These are phyloP conservation scores for Drosophila anceps DNA, from an alignment of 2,888 invertebrate species.

Conservation along the genomic window DNA sequence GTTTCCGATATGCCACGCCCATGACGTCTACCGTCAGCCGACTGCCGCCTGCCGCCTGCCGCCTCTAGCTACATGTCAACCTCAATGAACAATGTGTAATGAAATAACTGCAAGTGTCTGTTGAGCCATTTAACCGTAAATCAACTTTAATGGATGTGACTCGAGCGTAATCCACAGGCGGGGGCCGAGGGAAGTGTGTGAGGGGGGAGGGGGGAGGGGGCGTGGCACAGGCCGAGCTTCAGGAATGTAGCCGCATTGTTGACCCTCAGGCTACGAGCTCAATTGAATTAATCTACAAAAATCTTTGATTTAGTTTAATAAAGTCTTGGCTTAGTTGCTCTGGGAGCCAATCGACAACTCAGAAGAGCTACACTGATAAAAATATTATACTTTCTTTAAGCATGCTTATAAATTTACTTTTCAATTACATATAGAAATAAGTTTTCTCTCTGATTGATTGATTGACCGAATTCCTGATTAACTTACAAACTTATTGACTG, in stretches of 20 bases:
- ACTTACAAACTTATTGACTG: no score
- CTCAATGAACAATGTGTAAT: conserved; percentile 17
- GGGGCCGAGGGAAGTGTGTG: background rate
- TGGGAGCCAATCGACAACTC: background rate
- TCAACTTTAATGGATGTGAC: conserved; percentile 53
- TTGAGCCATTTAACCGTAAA: conserved; percentile 42
- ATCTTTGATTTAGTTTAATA: conserved; percentile 27
- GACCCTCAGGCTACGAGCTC: conserved; percentile 19
- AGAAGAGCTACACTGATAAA: background rate
- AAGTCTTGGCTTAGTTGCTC: background rate
- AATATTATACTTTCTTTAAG: no score
- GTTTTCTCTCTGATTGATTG: no score
- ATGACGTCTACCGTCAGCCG: background rate
- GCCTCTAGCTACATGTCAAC: conserved; percentile 27
- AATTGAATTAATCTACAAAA: conserved; percentile 41
- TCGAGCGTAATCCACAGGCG: conserved; percentile 22
- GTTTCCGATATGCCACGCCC: conserved; percentile 17
- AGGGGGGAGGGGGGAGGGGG: background rate
- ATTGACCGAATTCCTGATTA: no score
- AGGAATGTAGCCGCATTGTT: conserved; percentile 35
- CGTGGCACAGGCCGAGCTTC: conserved; percentile 17
- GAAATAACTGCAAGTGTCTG: conserved; percentile 43
- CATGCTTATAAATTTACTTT: no score
- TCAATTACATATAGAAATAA: no score
- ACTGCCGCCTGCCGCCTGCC: background rate